These are phyloP conservation scores for Lucinisca nassula DNA, from an alignment of 2,888 invertebrate genomes.

Conservation along the genomic window DNA sequence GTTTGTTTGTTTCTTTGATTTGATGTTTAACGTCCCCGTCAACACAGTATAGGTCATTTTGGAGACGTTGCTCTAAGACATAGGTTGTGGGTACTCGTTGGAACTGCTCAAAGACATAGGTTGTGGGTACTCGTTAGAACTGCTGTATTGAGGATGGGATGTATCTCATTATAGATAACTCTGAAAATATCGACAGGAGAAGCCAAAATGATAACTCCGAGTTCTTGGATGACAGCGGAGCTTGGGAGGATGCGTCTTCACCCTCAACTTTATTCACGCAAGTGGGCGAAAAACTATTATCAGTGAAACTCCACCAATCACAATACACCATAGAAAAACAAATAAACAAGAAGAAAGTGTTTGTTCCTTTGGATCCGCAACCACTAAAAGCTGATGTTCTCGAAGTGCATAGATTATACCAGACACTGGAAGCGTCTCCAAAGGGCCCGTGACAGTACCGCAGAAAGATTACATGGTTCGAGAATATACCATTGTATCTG, in stretches of 20 bases:
- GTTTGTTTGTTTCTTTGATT: too few species aligned
- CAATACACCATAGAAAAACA: neutral
- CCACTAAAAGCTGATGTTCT: neutral
- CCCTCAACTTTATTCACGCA: neutral
- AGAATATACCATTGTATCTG: neutral
- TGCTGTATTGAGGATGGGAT: too few species aligned
- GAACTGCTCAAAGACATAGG: too few species aligned
- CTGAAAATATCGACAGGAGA: neutral
- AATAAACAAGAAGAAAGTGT: neutral
- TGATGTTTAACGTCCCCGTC: too few species aligned
- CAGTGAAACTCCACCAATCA: neutral
- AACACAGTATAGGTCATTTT: too few species aligned
- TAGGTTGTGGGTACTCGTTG: too few species aligned
- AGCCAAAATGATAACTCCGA: neutral
- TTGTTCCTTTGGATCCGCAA: neutral
- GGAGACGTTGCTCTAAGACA: too few species aligned
- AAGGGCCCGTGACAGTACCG: neutral
- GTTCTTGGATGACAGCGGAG: neutral
- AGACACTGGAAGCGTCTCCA: neutral
- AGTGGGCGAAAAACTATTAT: neutral
- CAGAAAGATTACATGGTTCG: constrained; percentile 30
- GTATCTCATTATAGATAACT: neutral
- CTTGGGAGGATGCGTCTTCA: neutral
- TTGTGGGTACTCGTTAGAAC: too few species aligned
- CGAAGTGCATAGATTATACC: constrained; percentile 24